phyloP scores from a whole-genome alignment of 2,113 vertebrate species.

The Bubalus kerabau region DNA sequence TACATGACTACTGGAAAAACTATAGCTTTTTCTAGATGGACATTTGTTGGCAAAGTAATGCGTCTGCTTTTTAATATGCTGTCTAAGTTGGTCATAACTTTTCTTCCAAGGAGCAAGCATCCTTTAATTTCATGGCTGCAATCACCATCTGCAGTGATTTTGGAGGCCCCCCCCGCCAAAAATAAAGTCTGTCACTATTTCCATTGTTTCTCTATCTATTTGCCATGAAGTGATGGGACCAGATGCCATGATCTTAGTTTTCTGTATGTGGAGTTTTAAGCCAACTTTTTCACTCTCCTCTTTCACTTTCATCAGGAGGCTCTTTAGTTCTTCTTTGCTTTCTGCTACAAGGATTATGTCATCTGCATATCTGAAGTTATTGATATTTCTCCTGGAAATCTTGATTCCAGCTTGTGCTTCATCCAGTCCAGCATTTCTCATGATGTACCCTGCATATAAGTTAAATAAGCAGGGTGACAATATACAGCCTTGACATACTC shows the following conservation, averaged over 20 bases:
- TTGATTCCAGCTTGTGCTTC: not conserved
- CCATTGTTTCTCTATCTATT: not conserved
- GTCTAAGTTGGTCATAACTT: not conserved
- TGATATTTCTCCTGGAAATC: not conserved
- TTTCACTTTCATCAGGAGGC: not conserved
- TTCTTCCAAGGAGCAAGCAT: not conserved
- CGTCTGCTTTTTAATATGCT: not conserved
- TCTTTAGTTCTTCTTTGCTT: not conserved
- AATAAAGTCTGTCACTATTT: not conserved
- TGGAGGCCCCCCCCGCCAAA: not conserved
- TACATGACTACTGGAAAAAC: not conserved
- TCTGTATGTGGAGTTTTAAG: not conserved
- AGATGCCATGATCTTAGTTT: not conserved
- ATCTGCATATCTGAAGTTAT: not conserved
- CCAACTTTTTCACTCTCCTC: not conserved
- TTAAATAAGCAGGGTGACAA: not conserved
- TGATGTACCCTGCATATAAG: not conserved
- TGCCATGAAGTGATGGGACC: not conserved
- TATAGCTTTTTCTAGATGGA: rapidly evolving
- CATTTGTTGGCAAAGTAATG: not conserved
- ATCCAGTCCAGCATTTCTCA: not conserved
- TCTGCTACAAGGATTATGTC: not conserved
- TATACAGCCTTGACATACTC: not conserved
- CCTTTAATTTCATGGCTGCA: not conserved
- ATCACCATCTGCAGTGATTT: not conserved